Conservation (phyloP, 2,888 invertebrate species). For the Stenotaenia linearis region DNA sequence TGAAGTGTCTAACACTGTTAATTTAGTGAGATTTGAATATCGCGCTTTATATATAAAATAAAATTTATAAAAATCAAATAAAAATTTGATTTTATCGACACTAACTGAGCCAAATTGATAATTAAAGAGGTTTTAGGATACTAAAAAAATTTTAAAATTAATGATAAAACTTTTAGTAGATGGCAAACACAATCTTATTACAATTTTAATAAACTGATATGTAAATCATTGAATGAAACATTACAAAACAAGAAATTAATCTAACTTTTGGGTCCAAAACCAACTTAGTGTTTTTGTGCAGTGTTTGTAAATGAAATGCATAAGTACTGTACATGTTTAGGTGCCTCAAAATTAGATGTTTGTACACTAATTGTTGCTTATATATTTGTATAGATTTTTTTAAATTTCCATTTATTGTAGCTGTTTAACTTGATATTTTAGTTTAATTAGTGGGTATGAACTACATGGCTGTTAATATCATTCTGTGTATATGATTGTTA, state of each 20-base stretch:
- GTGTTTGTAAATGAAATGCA: conserved; percentile 17
- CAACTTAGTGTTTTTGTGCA: neutral
- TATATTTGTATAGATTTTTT: conserved; percentile 1
- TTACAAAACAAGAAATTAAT: neutral
- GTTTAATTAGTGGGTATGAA: neutral
- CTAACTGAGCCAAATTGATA: neutral
- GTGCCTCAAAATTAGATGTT: neutral
- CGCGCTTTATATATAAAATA: neutral
- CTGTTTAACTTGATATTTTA: neutral
- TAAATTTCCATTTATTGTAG: neutral
- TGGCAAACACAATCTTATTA: neutral
- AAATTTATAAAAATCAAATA: neutral
- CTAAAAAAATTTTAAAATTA: neutral
- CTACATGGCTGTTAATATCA: conserved; percentile 12
- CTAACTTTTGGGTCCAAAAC: conserved; percentile 4
- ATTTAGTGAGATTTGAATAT: no score
- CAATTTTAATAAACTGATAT: neutral
- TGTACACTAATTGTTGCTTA: neutral
- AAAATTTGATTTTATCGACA: no score
- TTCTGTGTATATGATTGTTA: conserved; percentile 11
- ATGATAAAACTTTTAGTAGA: neutral
- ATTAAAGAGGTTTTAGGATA: neutral
- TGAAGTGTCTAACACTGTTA: neutral
- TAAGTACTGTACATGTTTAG: conserved; percentile 8
- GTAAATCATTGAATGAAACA: neutral